Evolutionary conservation across 2,797 vertebrate species (phyloP).

Genomic region (Leptatherina wallacei): DNA sequence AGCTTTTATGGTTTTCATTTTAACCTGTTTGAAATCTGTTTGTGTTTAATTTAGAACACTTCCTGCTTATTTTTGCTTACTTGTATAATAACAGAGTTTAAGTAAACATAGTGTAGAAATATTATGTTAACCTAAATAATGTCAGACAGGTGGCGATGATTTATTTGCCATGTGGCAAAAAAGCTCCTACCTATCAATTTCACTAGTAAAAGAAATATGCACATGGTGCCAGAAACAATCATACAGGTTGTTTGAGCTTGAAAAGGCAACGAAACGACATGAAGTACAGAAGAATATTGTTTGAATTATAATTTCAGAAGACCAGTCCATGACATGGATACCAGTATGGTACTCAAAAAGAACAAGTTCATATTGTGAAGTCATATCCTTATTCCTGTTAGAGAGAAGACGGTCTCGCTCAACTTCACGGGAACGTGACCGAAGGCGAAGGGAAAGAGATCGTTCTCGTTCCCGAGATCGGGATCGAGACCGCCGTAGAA

Average conservation of each 20-base stretch:
- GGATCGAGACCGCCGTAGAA: slow-evolving; percentile 87
- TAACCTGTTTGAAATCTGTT: background rate
- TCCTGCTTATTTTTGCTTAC: no score
- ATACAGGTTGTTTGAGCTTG: background rate
- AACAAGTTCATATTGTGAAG: background rate
- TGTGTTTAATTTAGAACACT: no score
- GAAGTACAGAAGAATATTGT: no score
- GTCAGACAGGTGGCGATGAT: no score
- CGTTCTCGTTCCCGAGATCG: slow-evolving; percentile 90
- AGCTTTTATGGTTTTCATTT: background rate
- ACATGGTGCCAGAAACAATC: no score
- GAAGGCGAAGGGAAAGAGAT: slow-evolving; percentile 88
- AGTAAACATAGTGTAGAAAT: no score
- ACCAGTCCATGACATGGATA: background rate
- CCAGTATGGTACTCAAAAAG: background rate
- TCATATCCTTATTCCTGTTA: slow-evolving; percentile 45
- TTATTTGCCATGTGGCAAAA: no score
- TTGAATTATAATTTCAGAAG: no score
- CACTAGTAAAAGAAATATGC: no score
- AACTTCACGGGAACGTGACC: slow-evolving; percentile 88
- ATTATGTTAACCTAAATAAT: no score
- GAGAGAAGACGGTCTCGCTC: slow-evolving; percentile 92
- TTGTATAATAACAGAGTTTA: no score
- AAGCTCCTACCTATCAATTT: no score
- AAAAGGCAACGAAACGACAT: background rate